phyloP scores from a whole-genome alignment of 2,113 vertebrate species.

The Tetrao urogallus region DNA sequence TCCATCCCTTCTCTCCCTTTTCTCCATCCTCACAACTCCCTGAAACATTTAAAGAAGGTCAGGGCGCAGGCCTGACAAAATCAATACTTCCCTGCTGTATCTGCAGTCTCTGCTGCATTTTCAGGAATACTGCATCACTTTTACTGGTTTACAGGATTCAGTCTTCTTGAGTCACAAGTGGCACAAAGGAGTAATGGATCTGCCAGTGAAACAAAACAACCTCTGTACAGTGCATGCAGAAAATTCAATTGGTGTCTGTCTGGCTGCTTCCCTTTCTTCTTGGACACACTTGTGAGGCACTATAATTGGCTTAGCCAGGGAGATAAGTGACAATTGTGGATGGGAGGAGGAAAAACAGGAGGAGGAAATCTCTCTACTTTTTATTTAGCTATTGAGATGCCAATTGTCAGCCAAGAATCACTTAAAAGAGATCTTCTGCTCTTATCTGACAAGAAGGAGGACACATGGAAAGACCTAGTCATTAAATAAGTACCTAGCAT shows the following conservation, averaged over 20 bases:
- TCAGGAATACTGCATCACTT: conserved; percentile 1
- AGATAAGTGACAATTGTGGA: conserved; percentile 44
- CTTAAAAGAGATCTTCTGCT: conserved; percentile 18
- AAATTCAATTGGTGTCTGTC: conserved; percentile 66
- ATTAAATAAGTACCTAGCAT: neutral
- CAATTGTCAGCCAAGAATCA: conserved; percentile 16
- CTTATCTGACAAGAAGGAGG: neutral
- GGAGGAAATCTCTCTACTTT: neutral
- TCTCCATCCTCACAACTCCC: neutral
- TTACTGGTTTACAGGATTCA: conserved; percentile 1
- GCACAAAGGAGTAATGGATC: neutral
- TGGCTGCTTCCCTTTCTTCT: conserved; percentile 27
- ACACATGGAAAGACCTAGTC: conserved; percentile 17
- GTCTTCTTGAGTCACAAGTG: neutral
- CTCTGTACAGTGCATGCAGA: conserved; percentile 12
- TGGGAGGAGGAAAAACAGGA: conserved; percentile 15
- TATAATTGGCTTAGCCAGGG: conserved; percentile 25
- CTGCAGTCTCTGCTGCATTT: neutral
- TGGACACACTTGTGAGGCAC: conserved; percentile 29
- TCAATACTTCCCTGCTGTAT: neutral
- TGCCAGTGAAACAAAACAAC: conserved; percentile 32
- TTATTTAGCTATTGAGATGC: conserved; percentile 35
- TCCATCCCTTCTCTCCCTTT: neutral
- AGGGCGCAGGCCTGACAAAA: neutral
- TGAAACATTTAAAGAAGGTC: neutral